Evolutionary conservation across 92 coral and sea anemone genomes (phyloP).

Genomic region (Anthopleura xanthogrammica): DNA sequence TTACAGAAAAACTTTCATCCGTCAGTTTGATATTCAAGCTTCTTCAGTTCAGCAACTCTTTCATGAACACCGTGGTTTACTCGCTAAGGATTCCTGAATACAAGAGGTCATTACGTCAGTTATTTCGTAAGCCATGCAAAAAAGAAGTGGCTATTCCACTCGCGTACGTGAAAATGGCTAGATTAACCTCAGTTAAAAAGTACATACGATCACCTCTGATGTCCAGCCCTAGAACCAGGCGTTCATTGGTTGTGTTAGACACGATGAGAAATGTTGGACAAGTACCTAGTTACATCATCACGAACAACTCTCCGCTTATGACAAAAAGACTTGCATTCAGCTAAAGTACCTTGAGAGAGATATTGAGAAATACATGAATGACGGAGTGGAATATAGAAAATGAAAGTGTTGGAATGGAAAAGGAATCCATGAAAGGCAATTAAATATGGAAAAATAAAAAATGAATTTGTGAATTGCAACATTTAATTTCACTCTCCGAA

Average conservation of each 20-base stretch:
- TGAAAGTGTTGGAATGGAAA: too few species aligned
- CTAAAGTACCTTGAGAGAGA: neutral
- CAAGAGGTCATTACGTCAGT: constrained; percentile 31
- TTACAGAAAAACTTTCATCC: neutral
- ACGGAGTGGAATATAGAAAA: too few species aligned
- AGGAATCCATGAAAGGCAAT: too few species aligned
- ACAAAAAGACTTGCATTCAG: constrained; percentile 2
- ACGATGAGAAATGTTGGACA: constrained; percentile 18
- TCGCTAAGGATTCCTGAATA: constrained; percentile 63
- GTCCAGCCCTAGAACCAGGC: neutral
- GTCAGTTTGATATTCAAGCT: constrained; percentile 39
- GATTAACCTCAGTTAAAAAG: constrained; percentile 12
- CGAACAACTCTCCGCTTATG: constrained; percentile 24
- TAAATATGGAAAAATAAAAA: too few species aligned
- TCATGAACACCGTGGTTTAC: constrained; percentile 56
- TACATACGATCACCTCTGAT: constrained; percentile 24
- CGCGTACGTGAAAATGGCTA: constrained; percentile 8
- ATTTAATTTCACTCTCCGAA: too few species aligned
- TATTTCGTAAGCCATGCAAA: constrained; percentile 17
- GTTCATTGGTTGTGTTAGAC: constrained; percentile 8
- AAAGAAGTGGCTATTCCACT: constrained; percentile 19
- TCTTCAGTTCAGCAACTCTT: constrained; percentile 65
- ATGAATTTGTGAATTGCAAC: too few species aligned
- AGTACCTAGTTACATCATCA: constrained; percentile 9
- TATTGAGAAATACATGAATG: too few species aligned